phyloP scores from a whole-genome alignment of 1,140 invertebrate genomes.

The Calosoma granatense region DNA sequence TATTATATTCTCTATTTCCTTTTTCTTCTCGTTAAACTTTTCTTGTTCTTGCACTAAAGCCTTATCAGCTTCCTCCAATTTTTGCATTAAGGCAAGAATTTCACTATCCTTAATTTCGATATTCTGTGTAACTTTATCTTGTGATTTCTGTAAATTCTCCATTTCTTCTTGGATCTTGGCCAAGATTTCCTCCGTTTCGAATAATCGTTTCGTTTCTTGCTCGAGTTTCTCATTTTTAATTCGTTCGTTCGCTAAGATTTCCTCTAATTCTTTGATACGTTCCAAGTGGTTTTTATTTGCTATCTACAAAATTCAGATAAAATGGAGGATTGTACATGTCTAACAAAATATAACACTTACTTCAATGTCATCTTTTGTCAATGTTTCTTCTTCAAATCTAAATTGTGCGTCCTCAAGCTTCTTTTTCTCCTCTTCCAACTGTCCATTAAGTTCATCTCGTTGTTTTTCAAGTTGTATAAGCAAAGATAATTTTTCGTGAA shows the following conservation, averaged over 20 bases:
- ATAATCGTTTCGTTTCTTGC: constrained; percentile 40
- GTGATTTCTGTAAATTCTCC: constrained; percentile 21
- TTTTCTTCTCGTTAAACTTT: constrained; percentile 37
- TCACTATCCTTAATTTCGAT: constrained; percentile 14
- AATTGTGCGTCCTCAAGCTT: constrained; percentile 89
- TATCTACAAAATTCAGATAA: constrained; percentile 28
- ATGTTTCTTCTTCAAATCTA: constrained; percentile 79
- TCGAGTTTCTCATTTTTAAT: constrained; percentile 39
- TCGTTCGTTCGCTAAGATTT: constrained; percentile 36
- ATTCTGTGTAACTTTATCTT: constrained; percentile 20
- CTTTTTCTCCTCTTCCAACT: constrained; percentile 75
- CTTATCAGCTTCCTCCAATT: constrained; percentile 32
- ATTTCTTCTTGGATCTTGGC: constrained; percentile 34
- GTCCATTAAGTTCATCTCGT: constrained; percentile 50
- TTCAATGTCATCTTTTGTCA: constrained; percentile 69
- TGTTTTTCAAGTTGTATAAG: constrained; percentile 51
- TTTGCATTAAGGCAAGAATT: constrained; percentile 18
- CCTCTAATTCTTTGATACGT: constrained; percentile 44
- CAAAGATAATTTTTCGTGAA: constrained; percentile 31
- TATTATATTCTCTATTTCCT: constrained; percentile 37
- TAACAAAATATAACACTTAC: constrained; percentile 37
- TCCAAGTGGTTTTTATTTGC: constrained; percentile 39
- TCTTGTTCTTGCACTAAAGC: constrained; percentile 24
- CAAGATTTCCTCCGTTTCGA: constrained; percentile 44
- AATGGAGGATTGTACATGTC: constrained; percentile 10